These are phyloP conservation scores for Germaria angustata DNA, from an alignment of 2,888 invertebrate species.

Conservation along the genomic window DNA sequence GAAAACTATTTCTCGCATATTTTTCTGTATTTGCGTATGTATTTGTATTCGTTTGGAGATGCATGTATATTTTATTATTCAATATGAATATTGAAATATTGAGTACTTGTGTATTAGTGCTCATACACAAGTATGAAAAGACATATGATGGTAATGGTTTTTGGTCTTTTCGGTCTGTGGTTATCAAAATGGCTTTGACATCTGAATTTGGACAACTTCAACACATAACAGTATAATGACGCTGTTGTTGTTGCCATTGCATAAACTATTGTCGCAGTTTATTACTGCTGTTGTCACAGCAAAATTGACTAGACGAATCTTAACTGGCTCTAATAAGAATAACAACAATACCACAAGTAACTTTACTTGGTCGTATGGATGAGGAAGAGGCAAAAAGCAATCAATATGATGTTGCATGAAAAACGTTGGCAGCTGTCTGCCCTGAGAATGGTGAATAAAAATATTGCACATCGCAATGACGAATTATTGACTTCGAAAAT, in stretches of 20 bases:
- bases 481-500: constrained; percentile 48
- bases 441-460: background rate
- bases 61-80: too few species aligned
- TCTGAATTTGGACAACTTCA: constrained; percentile 61
- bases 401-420: background rate
- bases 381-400: background rate
- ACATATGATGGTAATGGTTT: constrained; percentile 34
- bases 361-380: background rate
- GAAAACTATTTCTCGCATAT: too few species aligned
- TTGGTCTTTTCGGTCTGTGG: constrained; percentile 59
- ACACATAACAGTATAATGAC: constrained; percentile 36
- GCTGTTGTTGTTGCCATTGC: background rate
- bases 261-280: constrained; percentile 10
- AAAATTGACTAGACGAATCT: constrained; percentile 33
- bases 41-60: too few species aligned
- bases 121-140: background rate
- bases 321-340: background rate
- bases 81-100: too few species aligned
- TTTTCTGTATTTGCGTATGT: too few species aligned
- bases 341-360: constrained; percentile 3
- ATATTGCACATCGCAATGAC: too few species aligned
- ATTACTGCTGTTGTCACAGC: constrained; percentile 46
- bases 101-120: background rate
- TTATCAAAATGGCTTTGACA: constrained; percentile 64
- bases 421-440: background rate